Base-by-base conservation (phyloP, 2,888 invertebrate genomes). In the Harpalus rubripes region DNA sequence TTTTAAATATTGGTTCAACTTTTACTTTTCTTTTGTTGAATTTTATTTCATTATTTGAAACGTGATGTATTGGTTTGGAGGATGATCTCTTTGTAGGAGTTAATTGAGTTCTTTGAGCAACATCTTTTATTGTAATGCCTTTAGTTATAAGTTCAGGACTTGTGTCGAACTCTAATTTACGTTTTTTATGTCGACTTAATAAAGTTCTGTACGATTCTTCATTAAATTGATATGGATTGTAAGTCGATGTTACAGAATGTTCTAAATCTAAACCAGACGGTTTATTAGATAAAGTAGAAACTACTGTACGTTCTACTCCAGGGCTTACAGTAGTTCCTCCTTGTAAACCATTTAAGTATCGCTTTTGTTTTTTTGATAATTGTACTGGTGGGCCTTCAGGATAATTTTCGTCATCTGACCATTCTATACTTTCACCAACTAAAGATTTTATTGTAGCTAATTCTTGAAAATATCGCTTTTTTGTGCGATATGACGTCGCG, bases 361-460 rank as follows among this genome's bases (percentile, higher is more conserved):
- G 92, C 85, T 93, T 92, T 88, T 93, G 94, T 88, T 94, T 94
- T 86, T 93, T 91, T 41, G 92, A 92, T 63, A 93, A 90, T 78
- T 93, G 92, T 12, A 91, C 89, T 44, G 94, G 94, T 52, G 94
- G 94, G 0, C 95, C 95, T 89, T 95, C 95, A 61, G 95, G 95
- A 89, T 95, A 95, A 88, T 95, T 95, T 87, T 97, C 97, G 91
- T 96, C 96, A 87, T 96, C 96, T 39, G 96, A 95, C 68, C 92
- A 91, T 85, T 91, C 91, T 85, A 94, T 92, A 87, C 91, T 89
- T 79, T 95, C 94, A n/a, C 95, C 95, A 79, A 95, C 93, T 87
- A 96, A 95, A 87, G 94, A 93, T 88, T 94, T 92, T 39, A 97
- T 93, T 84, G 95, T 94, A 74, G 94, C 91, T 72, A 97, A 91